Conservation (phyloP, 1,140 invertebrate genomes). For the Caenorhabditis remanei region DNA sequence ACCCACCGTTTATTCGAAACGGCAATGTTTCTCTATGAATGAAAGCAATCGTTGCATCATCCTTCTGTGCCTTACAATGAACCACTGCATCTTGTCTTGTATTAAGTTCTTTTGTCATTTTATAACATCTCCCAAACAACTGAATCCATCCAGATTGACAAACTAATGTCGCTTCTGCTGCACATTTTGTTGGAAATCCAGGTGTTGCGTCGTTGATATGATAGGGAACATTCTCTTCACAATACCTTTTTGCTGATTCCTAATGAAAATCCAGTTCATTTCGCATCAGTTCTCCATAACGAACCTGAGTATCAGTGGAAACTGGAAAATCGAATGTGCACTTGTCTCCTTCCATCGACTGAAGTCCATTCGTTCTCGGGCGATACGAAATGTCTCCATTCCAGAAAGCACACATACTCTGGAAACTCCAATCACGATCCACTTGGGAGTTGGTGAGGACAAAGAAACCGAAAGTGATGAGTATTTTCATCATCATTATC, state of each 20-base stretch:
- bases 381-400: neutral
- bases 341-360: neutral
- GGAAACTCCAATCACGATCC: neutral
- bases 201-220: neutral
- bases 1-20: neutral
- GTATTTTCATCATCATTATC: neutral
- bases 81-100: neutral
- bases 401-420: neutral
- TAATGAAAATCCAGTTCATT: neutral
- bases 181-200: neutral
- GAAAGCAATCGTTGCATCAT: neutral
- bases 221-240: neutral
- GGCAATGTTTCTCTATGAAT: conserved; percentile 2
- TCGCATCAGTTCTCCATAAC: neutral
- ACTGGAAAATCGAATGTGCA: neutral
- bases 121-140: conserved; percentile 5
- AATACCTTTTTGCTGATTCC: neutral
- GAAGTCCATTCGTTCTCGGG: neutral
- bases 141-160: neutral
- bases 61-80: neutral
- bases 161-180: neutral
- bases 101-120: neutral
- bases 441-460: neutral
- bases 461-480: neutral
- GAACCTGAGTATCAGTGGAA: neutral